Conservation (phyloP, 2,797 vertebrate species). For the Lateolabrax maculatus region DNA sequence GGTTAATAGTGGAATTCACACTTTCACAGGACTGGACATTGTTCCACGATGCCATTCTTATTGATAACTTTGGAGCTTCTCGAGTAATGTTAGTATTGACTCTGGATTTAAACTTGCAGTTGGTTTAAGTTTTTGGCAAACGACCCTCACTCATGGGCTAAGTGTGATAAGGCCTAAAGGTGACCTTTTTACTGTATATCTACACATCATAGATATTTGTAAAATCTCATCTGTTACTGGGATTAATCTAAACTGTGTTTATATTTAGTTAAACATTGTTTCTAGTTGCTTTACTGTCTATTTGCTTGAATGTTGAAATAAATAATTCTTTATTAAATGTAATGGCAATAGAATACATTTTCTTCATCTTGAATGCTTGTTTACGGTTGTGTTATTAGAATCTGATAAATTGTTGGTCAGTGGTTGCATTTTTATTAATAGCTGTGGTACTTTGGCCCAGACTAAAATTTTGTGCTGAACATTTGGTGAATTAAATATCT, state of each 20-base stretch:
- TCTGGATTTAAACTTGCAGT: background rate
- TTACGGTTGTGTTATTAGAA: slow-evolving; percentile 7
- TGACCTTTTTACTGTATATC: background rate
- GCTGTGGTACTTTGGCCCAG: slow-evolving; percentile 47
- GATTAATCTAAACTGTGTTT: background rate
- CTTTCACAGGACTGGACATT: too few species aligned
- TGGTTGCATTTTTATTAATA: slow-evolving; percentile 73
- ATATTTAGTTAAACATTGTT: slow-evolving; percentile 23
- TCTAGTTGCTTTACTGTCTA: slow-evolving; percentile 26
- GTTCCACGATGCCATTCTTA: too few species aligned
- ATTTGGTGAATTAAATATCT: slow-evolving; percentile 62
- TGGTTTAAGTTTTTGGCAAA: background rate
- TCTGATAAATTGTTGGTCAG: slow-evolving; percentile 54
- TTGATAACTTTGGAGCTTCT: too few species aligned
- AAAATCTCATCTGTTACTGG: background rate
- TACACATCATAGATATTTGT: background rate
- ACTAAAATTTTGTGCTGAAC: slow-evolving; percentile 61
- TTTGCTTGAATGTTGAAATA: slow-evolving; percentile 35
- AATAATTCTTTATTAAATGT: slow-evolving; percentile 68
- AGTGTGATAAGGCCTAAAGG: background rate
- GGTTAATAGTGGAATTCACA: too few species aligned
- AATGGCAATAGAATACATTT: slow-evolving; percentile 54
- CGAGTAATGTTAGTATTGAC: too few species aligned
- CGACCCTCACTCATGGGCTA: background rate
- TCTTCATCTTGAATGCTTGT: background rate